Percentiles rank a stretch among this genome's conserved stretches.
phyloP scores from a whole-genome alignment of 2,797 vertebrate genomes.

The Orientallactaga sibirica region DNA sequence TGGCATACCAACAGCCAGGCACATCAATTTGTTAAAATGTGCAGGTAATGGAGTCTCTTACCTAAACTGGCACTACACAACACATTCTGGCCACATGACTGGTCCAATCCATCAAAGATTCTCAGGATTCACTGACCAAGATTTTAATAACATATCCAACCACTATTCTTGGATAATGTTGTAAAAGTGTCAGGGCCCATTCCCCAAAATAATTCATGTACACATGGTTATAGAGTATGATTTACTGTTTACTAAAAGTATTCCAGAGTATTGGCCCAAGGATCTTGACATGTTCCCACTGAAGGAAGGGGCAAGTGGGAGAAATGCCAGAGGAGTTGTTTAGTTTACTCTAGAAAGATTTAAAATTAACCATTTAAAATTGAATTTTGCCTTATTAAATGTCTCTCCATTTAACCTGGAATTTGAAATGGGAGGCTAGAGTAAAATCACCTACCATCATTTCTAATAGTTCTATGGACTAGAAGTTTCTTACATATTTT shows the following conservation, averaged over 20 bases:
- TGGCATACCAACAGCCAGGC: neutral
- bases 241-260: slow-evolving; percentile 1
- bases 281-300: neutral
- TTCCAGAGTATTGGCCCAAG: neutral
- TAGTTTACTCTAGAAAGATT: neutral
- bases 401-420: slow-evolving; percentile 3
- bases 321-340: neutral
- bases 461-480: neutral
- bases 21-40: neutral
- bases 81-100: neutral
- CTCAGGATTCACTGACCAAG: neutral
- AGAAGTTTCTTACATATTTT: neutral
- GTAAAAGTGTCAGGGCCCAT: neutral
- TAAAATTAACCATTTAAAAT: neutral
- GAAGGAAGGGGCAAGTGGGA: too few relatives aligned
- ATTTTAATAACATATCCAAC: neutral
- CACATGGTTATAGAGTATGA: neutral
- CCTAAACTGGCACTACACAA: neutral
- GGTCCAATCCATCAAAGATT: neutral
- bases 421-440: neutral
- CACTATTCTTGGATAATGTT: slow-evolving; percentile 1
- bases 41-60: neutral
- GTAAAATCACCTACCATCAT: neutral
- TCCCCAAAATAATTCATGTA: neutral
- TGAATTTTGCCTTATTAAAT: neutral